Evolutionary conservation across 2,113 vertebrate species (phyloP).

Genomic region (Poicephalus gulielmi): DNA sequence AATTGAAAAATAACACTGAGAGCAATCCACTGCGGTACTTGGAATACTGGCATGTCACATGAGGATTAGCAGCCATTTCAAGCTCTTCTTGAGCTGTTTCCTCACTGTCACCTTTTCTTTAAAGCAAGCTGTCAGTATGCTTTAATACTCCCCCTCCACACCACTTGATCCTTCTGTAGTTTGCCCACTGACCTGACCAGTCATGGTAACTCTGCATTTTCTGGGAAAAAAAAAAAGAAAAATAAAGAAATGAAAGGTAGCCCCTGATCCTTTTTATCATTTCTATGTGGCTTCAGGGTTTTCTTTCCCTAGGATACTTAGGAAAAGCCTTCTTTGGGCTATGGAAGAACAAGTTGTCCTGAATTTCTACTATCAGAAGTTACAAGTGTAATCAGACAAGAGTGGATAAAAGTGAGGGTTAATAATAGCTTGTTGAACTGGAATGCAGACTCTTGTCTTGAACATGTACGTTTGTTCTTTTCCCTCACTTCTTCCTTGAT

Average conservation of each 20-base stretch:
- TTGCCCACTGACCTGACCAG: not conserved
- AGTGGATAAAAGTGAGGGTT: not conserved
- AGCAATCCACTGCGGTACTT: not conserved
- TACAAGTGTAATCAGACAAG: not conserved
- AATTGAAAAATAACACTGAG: not conserved
- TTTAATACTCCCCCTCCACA: not conserved
- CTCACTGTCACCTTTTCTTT: not conserved
- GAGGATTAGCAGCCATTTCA: not conserved
- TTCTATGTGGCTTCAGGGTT: not conserved
- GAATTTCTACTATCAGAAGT: not conserved
- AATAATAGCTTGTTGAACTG: not conserved
- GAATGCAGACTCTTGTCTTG: not conserved
- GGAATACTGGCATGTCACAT: not conserved
- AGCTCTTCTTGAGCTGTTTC: not conserved
- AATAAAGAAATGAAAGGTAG: not conserved
- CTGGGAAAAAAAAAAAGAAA: accelerated
- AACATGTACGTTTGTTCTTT: not conserved
- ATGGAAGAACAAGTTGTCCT: not conserved
- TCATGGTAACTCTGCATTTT: not conserved
- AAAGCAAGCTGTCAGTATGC: not conserved
- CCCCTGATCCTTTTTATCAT: not conserved
- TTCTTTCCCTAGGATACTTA: not conserved
- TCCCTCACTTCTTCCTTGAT: not conserved
- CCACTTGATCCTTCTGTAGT: not conserved
- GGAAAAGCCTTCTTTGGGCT: not conserved